Conservation (phyloP, 1,140 invertebrate species). For the Ditylenchus dipsaci region DNA sequence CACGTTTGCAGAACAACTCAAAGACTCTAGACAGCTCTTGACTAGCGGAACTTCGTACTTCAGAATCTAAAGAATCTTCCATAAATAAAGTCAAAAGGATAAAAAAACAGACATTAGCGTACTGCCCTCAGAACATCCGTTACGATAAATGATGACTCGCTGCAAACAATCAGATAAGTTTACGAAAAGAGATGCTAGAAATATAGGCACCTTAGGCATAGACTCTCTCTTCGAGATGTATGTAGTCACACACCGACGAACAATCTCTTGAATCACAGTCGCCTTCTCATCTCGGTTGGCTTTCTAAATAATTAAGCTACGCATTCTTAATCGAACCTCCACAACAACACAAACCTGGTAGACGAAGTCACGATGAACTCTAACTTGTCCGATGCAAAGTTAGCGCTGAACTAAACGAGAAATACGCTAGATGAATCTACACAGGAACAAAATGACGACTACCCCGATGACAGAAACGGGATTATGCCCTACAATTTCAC, state of each 20-base stretch:
- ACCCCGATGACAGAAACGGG: slow-evolving; percentile 23
- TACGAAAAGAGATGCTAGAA: not conserved
- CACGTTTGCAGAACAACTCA: not conserved
- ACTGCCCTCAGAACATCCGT: slow-evolving; percentile 40
- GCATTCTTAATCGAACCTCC: not conserved
- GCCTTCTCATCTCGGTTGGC: slow-evolving; percentile 36
- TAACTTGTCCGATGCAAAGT: slow-evolving; percentile 8
- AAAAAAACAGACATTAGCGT: slow-evolving; percentile 17
- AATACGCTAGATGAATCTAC: no score
- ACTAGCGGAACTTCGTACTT: slow-evolving; percentile 36
- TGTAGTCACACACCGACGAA: slow-evolving; percentile 20
- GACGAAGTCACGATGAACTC: slow-evolving; percentile 22
- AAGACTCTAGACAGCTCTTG: not conserved
- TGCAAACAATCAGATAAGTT: not conserved
- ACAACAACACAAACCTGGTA: slow-evolving; percentile 7
- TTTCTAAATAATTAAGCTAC: slow-evolving; percentile 15
- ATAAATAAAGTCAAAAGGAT: slow-evolving; percentile 1
- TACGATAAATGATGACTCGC: slow-evolving; percentile 38
- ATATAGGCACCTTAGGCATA: slow-evolving; percentile 4
- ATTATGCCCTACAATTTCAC: not conserved
- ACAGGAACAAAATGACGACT: not conserved
- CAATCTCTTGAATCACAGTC: slow-evolving; percentile 22
- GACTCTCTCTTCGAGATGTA: not conserved
- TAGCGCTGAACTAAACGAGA: slow-evolving; percentile 3
- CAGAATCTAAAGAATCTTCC: slow-evolving; percentile 19